Evolutionary conservation across 2,113 vertebrate species (phyloP).

Genomic region (Typhlomys cinereus): DNA sequence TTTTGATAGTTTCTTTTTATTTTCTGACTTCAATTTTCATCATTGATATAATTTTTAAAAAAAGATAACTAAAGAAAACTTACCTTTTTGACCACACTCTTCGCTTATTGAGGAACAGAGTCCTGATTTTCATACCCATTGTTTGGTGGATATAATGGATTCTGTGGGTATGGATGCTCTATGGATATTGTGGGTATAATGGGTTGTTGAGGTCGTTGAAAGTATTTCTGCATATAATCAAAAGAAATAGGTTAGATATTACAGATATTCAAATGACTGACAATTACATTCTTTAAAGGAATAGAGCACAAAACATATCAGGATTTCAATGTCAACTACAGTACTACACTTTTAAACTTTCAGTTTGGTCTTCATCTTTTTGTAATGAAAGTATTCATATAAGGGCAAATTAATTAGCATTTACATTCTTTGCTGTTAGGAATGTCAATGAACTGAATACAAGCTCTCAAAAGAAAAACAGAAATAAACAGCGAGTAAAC

Average conservation of each 20-base stretch:
- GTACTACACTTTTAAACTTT: background rate
- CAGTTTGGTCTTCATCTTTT: background rate
- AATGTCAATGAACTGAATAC: too few species aligned
- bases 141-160: too few species aligned
- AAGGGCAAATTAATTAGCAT: background rate
- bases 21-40: background rate
- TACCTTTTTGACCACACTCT: conserved; percentile 2
- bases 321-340: background rate
- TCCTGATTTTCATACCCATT: too few species aligned
- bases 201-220: background rate
- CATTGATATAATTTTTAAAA: background rate
- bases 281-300: background rate
- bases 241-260: background rate
- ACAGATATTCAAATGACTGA: background rate
- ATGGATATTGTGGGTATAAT: rapidly evolving
- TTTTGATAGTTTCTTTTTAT: background rate
- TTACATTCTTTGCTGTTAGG: background rate
- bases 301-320: background rate
- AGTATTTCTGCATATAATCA: rapidly evolving
- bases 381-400: background rate
- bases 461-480: too few species aligned
- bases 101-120: background rate
- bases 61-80: background rate
- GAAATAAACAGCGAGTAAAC: too few species aligned
- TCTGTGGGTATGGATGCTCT: rapidly evolving